Base-by-base conservation (phyloP, 2,113 vertebrate genomes). In the Albula glossodonta region DNA sequence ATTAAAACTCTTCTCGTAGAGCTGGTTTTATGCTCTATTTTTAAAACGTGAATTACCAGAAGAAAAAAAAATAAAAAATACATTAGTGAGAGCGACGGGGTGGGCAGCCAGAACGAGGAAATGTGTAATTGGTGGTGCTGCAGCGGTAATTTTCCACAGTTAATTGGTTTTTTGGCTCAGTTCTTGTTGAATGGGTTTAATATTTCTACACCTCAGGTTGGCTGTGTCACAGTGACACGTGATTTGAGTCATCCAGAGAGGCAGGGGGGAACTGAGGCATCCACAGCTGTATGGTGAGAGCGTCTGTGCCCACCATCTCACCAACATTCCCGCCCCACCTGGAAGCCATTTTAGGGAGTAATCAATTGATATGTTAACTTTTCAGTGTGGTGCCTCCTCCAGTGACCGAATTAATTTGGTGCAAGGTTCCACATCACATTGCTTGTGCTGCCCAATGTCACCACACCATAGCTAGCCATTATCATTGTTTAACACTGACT, bases 181-280 rank as follows among this genome's bases (percentile, higher is more conserved):
- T 82, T 81, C 41, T 80, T 70, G 15, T 81, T 87, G 49, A 88
- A 88, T 79, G 51, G 84, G 60, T 88, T 87, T 84, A 66, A 85
- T 90, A 87, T 87, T 88, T 90, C 78, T 22, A 82, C 85, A 85
- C 83, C 81, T 90, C 81, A 85, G 86, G 86, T 80, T 85, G 85
- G 84, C 87, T 53, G 83, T 78, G 53, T 78, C 50, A 83, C 70
- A 6, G 74, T 4, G 17, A 15, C 60, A 81, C 51, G 83, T 82
- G 80, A 53, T 85, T 82, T 88, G 85, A 83, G 83, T 88, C 87
- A 87, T 87, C 78, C 31, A 41, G 31, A n/a, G 25, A 17, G 51
- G 31, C 1, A 57, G 5, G 15, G 15, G 0, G 49, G 56, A 57
- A 83, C 49, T 15, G 74, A 41, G 77, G 74, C 31, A 5, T 22